Base-by-base conservation (phyloP, 2,797 vertebrate genomes). In the Catharus ustulatus region DNA sequence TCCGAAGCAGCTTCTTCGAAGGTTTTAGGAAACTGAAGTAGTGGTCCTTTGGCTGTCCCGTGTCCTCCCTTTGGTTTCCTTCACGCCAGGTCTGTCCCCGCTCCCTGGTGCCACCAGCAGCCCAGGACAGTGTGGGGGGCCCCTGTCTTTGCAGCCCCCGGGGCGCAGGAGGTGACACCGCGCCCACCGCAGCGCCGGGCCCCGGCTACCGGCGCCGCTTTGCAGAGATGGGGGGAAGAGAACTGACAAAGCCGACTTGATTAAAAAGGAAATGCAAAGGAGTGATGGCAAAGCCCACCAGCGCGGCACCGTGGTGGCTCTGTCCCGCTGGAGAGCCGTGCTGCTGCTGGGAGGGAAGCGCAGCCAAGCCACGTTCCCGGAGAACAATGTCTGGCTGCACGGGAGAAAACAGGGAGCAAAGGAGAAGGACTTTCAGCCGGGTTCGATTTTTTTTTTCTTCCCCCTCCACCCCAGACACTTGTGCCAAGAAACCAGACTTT, bases 401-500 rank as follows among this genome's bases (percentile, higher is more conserved):
- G 3, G 92, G 96, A 95, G 94, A 92, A 73, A 92, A 52, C 84
- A 67, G 67, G 85, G 93, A 95, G 90, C 69, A n/a, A 92, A 94
- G 92, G 77, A 93, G 89, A 90, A 93, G 82, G 94, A 89, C 93
- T 94, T 92, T 81, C 73, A 84, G 40, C 88, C 34, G 82, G 93
- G 91, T 90, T 95, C 23, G 38, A 38, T 52, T 68, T 92, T 88
- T 63, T 59, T n/a, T n/a, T 32, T 8, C 2, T 32, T 20, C 9
- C 3, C 10, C 14, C 9, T 11, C 22, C 14, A 8, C n/a, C 82
- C 77, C 87, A 83, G 79, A 93, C 90, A 74, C 90, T 95, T 49
- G 89, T 93, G 96, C 96, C 95, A 96, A 96, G 96, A 96, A 96
- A 89, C 94, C 96, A 97, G 96, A 96, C 97, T 96, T 94, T 95